phyloP scores from a whole-genome alignment of 2,888 invertebrate genomes.

The Heteromyza rotundicornis region DNA sequence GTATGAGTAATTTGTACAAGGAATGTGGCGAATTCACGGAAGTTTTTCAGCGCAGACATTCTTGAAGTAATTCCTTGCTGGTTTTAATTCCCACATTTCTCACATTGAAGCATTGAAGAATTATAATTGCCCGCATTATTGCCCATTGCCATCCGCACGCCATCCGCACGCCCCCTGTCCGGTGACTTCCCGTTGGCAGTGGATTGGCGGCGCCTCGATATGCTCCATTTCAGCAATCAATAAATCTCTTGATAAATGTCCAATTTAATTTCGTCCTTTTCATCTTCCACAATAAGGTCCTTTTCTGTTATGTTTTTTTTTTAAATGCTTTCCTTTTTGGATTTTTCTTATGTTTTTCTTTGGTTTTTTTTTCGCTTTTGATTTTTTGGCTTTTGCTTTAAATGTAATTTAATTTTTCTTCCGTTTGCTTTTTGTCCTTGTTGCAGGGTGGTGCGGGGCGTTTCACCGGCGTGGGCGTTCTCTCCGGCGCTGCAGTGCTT shows the following conservation, averaged over 20 bases:
- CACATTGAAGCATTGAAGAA: constrained; percentile 19
- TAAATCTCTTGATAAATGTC: constrained; percentile 59
- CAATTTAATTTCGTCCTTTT: constrained; percentile 56
- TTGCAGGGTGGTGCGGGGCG: no score
- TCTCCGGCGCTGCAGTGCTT: not conserved
- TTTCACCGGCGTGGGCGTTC: constrained; percentile 10
- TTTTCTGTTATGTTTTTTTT: constrained; percentile 6
- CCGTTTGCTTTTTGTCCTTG: constrained; percentile 41
- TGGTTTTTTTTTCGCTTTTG: constrained; percentile 24
- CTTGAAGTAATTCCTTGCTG: constrained; percentile 4
- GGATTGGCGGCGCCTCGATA: not conserved
- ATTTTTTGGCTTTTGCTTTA: constrained; percentile 38
- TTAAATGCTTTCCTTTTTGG: not conserved
- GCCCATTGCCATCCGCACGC: not conserved
- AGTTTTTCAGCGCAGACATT: not conserved
- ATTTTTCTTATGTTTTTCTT: constrained; percentile 10
- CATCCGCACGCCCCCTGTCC: not conserved
- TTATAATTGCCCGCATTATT: constrained; percentile 25
- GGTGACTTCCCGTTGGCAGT: not conserved
- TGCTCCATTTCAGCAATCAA: constrained; percentile 46
- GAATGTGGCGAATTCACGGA: no score
- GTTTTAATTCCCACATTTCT: not conserved
- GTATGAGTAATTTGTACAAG: not conserved
- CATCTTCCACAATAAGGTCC: constrained; percentile 39
- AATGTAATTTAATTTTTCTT: constrained; percentile 55